phyloP scores from a whole-genome alignment of 2,113 vertebrate genomes.

The Mobula hypostoma region DNA sequence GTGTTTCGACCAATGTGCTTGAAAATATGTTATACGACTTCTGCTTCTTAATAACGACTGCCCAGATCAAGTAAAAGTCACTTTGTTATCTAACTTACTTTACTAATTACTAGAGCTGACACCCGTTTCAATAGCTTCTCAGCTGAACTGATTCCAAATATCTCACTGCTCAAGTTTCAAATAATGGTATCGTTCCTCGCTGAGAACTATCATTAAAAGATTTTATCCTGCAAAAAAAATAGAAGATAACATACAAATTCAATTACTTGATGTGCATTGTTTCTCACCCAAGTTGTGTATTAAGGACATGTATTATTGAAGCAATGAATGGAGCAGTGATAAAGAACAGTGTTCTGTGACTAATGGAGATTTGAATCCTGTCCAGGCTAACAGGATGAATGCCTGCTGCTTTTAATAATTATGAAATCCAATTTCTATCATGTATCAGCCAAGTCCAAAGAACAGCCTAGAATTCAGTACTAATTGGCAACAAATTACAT shows the following conservation, averaged over 20 bases:
- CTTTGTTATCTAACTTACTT: background rate
- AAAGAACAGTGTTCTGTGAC: background rate
- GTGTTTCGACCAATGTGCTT: background rate
- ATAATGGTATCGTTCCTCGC: background rate
- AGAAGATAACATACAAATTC: background rate
- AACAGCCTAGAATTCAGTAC: background rate
- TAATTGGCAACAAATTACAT: conserved; percentile 2
- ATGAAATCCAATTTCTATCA: background rate
- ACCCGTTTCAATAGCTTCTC: background rate
- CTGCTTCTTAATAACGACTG: background rate
- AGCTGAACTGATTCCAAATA: background rate
- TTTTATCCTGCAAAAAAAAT: background rate
- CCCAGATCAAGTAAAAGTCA: background rate
- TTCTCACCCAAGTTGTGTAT: background rate
- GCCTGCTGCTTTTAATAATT: background rate
- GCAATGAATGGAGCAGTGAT: background rate
- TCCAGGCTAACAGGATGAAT: conserved; percentile 21
- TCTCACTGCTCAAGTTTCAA: background rate
- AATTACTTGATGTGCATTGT: background rate
- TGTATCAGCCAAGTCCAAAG: background rate
- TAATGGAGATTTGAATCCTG: background rate
- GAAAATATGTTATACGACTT: background rate
- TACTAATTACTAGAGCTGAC: background rate
- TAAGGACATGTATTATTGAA: background rate
- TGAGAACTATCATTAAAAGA: background rate